Conservation (phyloP, 2,888 invertebrate genomes). For the Lepidocyrtinus sp. region DNA sequence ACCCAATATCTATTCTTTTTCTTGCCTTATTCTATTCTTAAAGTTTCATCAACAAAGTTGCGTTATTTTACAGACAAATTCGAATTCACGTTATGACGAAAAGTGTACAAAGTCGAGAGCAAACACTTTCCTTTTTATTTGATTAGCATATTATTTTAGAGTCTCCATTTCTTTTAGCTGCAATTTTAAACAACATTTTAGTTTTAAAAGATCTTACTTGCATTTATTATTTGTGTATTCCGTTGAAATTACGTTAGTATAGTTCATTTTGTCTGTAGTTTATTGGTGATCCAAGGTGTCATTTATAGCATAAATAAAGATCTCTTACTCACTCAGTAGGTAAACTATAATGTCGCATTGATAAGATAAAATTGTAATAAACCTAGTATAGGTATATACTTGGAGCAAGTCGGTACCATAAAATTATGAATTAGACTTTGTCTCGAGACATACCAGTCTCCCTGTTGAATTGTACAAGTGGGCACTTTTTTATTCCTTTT, state of each 20-base stretch:
- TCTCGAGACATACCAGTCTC: slow-evolving; percentile 3
- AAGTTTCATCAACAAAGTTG: too few relatives aligned
- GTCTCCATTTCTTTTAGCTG: too few relatives aligned
- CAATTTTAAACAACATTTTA: too few relatives aligned
- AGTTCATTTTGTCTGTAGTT: background rate
- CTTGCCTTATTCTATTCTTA: too few relatives aligned
- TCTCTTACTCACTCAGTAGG: background rate
- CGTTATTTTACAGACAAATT: too few relatives aligned
- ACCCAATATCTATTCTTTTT: too few relatives aligned
- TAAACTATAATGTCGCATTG: background rate
- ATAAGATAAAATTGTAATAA: slow-evolving; percentile 4
- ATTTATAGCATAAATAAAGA: slow-evolving; percentile 8
- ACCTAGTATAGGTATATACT: background rate
- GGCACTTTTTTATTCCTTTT: background rate
- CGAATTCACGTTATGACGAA: too few relatives aligned
- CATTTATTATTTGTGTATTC: slow-evolving; percentile 7
- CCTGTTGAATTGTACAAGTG: too few relatives aligned
- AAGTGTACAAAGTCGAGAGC: too few relatives aligned
- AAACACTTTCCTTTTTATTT: too few relatives aligned
- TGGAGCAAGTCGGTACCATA: slow-evolving; percentile 9
- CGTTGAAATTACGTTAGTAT: background rate
- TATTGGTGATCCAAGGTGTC: background rate
- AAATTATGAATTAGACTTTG: slow-evolving; percentile 2
- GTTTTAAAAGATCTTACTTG: background rate
- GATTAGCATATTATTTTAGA: too few relatives aligned